These are phyloP conservation scores for Haliaeetus leucogaster DNA, from an alignment of 2,113 vertebrate species.

Conservation along the genomic window DNA sequence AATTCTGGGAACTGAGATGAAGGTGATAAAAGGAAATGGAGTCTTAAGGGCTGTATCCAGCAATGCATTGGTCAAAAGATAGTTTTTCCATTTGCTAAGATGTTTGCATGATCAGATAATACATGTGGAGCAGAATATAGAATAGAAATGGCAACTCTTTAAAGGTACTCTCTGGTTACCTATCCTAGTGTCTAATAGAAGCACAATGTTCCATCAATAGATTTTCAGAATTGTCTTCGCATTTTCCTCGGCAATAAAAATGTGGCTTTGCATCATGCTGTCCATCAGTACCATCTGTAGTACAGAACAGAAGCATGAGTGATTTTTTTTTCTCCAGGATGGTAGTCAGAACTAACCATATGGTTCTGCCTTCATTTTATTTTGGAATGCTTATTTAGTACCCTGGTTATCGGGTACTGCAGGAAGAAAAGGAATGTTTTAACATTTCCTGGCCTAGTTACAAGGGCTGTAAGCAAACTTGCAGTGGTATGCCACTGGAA, in stretches of 20 bases:
- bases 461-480: background rate
- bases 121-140: background rate
- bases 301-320: background rate
- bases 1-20: background rate
- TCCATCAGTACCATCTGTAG: slow-evolving; percentile 43
- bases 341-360: slow-evolving; percentile 38
- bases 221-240: background rate
- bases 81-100: background rate
- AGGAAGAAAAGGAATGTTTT: background rate
- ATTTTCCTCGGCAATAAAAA: background rate
- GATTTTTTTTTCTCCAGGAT: background rate
- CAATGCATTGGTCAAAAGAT: background rate
- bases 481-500: background rate
- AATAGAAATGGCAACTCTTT: background rate
- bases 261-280: background rate
- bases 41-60: background rate
- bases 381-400: slow-evolving; percentile 16
- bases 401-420: background rate
- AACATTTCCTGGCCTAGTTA: background rate
- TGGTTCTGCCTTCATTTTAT: slow-evolving; percentile 28
- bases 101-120: background rate
- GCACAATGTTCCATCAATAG: background rate
- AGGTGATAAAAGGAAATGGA: background rate
- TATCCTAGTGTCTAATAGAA: background rate
- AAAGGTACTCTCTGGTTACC: background rate